Conservation (phyloP, 1,140 invertebrate species). For the Mylabris phalerata region DNA sequence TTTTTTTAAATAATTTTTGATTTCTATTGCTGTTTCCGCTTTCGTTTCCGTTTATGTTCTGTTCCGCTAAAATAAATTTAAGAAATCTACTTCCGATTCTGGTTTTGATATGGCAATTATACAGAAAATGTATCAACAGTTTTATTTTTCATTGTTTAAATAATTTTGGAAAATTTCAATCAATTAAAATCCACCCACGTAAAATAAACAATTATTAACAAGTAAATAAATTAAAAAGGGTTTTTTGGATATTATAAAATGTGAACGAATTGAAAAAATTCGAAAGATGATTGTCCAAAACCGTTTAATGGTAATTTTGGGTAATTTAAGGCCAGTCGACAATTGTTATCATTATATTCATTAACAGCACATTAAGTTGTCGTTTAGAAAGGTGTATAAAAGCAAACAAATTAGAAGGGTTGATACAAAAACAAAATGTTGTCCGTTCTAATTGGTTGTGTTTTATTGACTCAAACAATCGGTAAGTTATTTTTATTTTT, state of each 20-base stretch:
- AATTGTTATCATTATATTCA: background rate
- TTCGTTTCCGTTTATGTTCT: no score
- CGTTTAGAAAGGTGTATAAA: slow-evolving; percentile 2
- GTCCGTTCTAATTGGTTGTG: background rate
- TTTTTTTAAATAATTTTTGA: no score
- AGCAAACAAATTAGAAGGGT: background rate
- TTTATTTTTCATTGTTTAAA: no score
- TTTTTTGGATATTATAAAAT: background rate
- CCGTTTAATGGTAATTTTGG: background rate
- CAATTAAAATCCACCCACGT: no score
- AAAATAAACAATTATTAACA: no score
- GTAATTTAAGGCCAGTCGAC: background rate
- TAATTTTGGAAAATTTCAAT: no score
- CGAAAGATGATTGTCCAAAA: background rate
- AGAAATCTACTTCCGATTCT: no score
- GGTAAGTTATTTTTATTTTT: background rate
- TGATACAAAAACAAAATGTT: background rate
- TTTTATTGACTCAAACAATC: background rate
- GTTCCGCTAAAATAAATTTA: no score
- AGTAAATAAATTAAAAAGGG: no score
- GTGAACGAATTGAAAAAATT: background rate
- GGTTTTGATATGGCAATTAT: no score
- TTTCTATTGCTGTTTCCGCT: no score
- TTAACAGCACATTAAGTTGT: slow-evolving; percentile 1
- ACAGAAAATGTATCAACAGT: no score